Evolutionary conservation across 1,140 invertebrate genomes (phyloP).

Genomic region (Drosophila equinoxialis): DNA sequence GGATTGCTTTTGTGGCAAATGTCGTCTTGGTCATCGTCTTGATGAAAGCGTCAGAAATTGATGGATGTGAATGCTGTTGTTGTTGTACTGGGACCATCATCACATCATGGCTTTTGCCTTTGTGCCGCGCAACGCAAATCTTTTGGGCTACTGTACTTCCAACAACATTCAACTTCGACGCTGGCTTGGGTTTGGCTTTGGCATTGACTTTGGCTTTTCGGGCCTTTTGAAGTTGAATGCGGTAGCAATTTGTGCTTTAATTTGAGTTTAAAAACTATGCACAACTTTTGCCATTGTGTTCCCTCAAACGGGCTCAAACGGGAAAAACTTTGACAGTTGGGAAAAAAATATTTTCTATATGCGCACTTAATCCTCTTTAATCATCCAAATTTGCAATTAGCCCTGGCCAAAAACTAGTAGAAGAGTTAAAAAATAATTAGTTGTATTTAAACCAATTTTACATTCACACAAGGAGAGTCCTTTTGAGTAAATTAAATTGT

Average conservation of each 20-base stretch:
- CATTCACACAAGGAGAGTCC: too few relatives aligned
- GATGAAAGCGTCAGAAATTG: conserved; percentile 83
- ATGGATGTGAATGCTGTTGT: conserved; percentile 77
- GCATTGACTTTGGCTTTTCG: conserved; percentile 23
- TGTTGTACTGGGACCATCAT: conserved; percentile 20
- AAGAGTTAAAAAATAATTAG: not conserved
- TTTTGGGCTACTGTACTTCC: conserved; percentile 63
- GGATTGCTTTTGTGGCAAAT: conserved; percentile 66
- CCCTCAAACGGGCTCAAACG: not conserved
- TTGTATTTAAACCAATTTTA: not conserved
- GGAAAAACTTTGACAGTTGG: conserved; percentile 8
- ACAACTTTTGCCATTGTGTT: conserved; percentile 55
- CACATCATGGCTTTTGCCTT: conserved; percentile 45
- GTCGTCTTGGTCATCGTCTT: conserved; percentile 55
- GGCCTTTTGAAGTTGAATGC: conserved; percentile 70
- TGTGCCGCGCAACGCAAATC: conserved; percentile 78
- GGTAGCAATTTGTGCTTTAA: conserved; percentile 82
- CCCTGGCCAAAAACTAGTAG: not conserved
- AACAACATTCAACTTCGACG: conserved; percentile 5
- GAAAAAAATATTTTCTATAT: not conserved
- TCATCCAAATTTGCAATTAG: conserved; percentile 9
- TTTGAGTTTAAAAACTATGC: conserved; percentile 81
- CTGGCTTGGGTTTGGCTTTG: not conserved
- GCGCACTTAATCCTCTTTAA: not conserved
- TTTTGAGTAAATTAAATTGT: not conserved